A percentile compares a stretch with the other conserved stretches of the same genome.
Conservation (phyloP, 2,113 vertebrate species). For the Phylloscopus trochilus region DNA sequence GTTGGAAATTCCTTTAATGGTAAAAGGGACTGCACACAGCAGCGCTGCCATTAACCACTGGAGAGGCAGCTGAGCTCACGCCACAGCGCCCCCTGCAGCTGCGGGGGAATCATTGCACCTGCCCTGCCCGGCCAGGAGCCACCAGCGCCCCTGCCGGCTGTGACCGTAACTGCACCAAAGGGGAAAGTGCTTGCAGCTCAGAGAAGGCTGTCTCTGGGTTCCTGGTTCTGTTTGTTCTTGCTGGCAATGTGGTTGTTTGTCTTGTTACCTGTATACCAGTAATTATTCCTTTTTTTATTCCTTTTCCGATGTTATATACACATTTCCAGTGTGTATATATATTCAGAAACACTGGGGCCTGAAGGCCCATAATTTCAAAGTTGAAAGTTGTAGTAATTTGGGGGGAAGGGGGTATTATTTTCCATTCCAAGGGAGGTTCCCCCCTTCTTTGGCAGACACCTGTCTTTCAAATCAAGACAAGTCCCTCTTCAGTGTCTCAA, state of each 20-base stretch:
- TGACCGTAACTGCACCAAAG: fast-evolving
- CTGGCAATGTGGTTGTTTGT: fast-evolving
- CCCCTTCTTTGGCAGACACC: neutral
- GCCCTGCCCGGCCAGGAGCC: neutral
- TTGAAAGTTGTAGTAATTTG: neutral
- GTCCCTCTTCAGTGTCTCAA: neutral
- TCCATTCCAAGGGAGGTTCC: neutral
- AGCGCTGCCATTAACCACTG: fast-evolving
- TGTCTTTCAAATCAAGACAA: neutral
- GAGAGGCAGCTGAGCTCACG: fast-evolving
- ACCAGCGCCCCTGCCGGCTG: neutral
- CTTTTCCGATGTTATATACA: neutral
- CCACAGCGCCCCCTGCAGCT: neutral
- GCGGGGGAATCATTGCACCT: fast-evolving
- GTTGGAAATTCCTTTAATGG: too few relatives aligned
- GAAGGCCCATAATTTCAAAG: neutral
- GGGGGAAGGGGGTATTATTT: neutral
- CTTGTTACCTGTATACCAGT: neutral
- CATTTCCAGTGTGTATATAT: neutral
- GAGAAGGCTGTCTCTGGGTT: neutral
- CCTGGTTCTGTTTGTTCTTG: too few relatives aligned
- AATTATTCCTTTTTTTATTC: too few relatives aligned
- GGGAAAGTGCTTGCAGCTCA: fast-evolving
- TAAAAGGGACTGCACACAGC: too few relatives aligned
- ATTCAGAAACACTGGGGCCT: fast-evolving